Conservation (phyloP, 2,888 invertebrate species). For the Aspidiotus rigidus region DNA sequence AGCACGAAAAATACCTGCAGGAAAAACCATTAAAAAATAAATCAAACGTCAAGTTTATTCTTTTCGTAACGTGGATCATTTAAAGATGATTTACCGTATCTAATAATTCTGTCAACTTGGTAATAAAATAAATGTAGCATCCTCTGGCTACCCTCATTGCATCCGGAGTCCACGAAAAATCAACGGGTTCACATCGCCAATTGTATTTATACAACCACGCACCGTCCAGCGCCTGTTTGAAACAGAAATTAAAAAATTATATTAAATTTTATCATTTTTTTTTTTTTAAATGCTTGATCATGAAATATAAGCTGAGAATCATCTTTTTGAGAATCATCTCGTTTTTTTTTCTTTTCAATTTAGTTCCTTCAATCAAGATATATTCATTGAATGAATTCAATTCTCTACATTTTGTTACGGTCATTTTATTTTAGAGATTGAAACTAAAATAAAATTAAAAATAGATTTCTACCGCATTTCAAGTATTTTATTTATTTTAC, state of each 20-base stretch:
- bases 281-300: too few relatives aligned
- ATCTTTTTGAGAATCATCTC: too few relatives aligned
- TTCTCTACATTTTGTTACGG: too few relatives aligned
- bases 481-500: too few relatives aligned
- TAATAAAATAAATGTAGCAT: slow-evolving; percentile 49
- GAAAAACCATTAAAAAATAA: slow-evolving; percentile 1
- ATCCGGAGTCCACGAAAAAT: slow-evolving; percentile 39
- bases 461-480: too few relatives aligned
- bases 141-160: slow-evolving; percentile 43
- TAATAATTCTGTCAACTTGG: slow-evolving; percentile 49
- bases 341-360: too few relatives aligned
- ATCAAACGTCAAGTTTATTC: neutral
- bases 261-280: too few relatives aligned
- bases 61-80: neutral
- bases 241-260: neutral
- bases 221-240: slow-evolving; percentile 40
- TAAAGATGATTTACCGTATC: slow-evolving; percentile 47
- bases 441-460: too few relatives aligned
- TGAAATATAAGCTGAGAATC: too few relatives aligned
- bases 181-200: slow-evolving; percentile 42
- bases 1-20: slow-evolving; percentile 46
- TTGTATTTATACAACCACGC: slow-evolving; percentile 41
- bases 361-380: too few relatives aligned
- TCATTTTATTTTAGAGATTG: too few relatives aligned
- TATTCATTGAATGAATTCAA: too few relatives aligned